These are phyloP conservation scores for Disparrhopalites patrizii DNA, from an alignment of 2,888 invertebrate species.

Conservation along the genomic window DNA sequence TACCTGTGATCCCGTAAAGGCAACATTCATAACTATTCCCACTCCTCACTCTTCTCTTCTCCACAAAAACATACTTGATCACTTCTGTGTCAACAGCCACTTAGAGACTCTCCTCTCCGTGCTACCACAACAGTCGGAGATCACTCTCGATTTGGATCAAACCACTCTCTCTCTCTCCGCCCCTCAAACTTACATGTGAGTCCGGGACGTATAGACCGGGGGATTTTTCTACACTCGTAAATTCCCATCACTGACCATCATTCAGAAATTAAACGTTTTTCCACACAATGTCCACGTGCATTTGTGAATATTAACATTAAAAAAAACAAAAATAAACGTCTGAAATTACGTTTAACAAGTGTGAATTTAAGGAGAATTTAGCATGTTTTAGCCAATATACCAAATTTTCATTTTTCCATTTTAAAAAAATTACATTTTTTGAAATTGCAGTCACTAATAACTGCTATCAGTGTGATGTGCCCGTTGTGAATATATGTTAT, in stretches of 20 bases:
- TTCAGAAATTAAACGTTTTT: neutral
- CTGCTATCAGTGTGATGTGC: too few relatives aligned
- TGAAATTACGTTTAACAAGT: too few relatives aligned
- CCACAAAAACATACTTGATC: neutral
- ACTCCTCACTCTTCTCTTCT: neutral
- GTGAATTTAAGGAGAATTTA: too few relatives aligned
- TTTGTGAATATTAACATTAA: neutral
- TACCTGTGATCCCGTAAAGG: slow-evolving; percentile 6
- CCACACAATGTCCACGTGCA: neutral
- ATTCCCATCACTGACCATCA: neutral
- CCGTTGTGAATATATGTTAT: too few relatives aligned
- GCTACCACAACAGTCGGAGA: neutral
- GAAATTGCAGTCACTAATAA: too few relatives aligned
- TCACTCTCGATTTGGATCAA: neutral
- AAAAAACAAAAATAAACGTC: neutral
- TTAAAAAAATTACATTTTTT: too few relatives aligned
- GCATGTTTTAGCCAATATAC: too few relatives aligned
- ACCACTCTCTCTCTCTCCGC: neutral
- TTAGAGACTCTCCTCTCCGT: too few relatives aligned
- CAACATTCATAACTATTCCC: slow-evolving; percentile 4
- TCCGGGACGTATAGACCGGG: neutral
- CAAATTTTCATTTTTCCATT: too few relatives aligned
- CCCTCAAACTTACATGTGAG: neutral
- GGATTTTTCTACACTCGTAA: neutral
- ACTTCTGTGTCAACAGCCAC: neutral